Percentiles rank a stretch among this genome's conserved stretches.
Evolutionary conservation across 2,797 vertebrate species (phyloP).

Genomic region (Percopsis omiscomaycus): DNA sequence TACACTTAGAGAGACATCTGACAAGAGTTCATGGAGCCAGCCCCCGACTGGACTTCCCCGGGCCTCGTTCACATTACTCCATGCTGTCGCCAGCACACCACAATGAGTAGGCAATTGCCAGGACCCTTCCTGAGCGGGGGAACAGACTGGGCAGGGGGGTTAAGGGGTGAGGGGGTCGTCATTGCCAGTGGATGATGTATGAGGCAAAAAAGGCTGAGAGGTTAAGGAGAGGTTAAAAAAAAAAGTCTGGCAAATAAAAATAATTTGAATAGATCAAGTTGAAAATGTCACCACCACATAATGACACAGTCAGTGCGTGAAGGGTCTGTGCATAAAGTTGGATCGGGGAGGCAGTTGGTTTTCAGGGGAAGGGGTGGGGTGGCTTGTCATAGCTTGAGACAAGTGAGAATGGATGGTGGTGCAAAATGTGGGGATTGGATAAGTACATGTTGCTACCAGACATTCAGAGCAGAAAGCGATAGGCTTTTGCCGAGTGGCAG

Average conservation of each 20-base stretch:
- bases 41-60: slow-evolving; percentile 49
- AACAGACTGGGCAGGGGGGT: slow-evolving; percentile 24
- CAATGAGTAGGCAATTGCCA: slow-evolving; percentile 76
- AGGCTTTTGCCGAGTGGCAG: slow-evolving; percentile 69
- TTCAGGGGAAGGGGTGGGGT: slow-evolving; percentile 29
- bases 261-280: slow-evolving; percentile 36
- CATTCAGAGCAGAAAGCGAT: slow-evolving; percentile 79
- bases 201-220: too few relatives aligned
- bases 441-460: slow-evolving; percentile 74
- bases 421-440: slow-evolving; percentile 72
- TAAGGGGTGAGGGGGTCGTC: slow-evolving; percentile 18
- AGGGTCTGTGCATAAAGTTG: slow-evolving; percentile 28
- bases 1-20: slow-evolving; percentile 68
- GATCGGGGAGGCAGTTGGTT: slow-evolving; percentile 27
- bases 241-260: slow-evolving; percentile 48
- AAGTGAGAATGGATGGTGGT: slow-evolving; percentile 68
- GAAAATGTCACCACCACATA: slow-evolving; percentile 52
- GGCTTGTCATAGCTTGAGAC: slow-evolving; percentile 59
- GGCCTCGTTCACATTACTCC: slow-evolving; percentile 78
- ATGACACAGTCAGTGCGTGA: slow-evolving; percentile 50
- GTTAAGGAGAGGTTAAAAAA: slow-evolving; percentile 4
- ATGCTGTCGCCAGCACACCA: slow-evolving; percentile 80
- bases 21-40: slow-evolving; percentile 52
- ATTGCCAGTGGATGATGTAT: not conserved
- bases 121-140: slow-evolving; percentile 58